A percentile compares a stretch with the other conserved stretches of the same genome.
phyloP scores from a whole-genome alignment of 2,888 invertebrate genomes.

The Zootermopsis nevadensis region DNA sequence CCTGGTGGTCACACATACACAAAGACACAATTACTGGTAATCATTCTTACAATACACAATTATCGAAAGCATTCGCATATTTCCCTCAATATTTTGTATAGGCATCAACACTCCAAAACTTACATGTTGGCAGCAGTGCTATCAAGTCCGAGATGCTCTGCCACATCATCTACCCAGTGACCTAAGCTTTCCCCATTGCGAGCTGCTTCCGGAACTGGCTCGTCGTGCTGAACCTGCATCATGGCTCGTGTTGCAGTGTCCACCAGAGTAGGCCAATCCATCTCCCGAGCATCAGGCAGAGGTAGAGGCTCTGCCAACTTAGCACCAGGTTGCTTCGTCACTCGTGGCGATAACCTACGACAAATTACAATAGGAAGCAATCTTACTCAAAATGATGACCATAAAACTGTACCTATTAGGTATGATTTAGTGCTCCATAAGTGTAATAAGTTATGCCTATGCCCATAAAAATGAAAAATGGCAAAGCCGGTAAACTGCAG shows the following conservation, averaged over 20 bases:
- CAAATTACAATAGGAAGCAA: neutral
- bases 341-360: conserved; percentile 59
- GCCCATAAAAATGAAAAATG: no score
- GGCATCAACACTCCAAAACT: neutral
- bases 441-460: no score
- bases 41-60: no score
- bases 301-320: conserved; percentile 63
- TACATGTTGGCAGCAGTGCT: conserved; percentile 53
- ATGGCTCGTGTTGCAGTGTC: conserved; percentile 83
- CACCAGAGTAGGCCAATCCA: conserved; percentile 85
- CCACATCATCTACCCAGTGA: conserved; percentile 62
- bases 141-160: conserved; percentile 59
- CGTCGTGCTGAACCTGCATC: conserved; percentile 65
- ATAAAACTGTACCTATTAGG: no score
- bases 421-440: no score
- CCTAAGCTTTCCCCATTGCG: conserved; percentile 57
- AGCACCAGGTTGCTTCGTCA: conserved; percentile 56
- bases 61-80: no score
- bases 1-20: no score
- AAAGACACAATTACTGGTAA: no score
- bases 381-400: no score
- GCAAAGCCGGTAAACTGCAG: no score
- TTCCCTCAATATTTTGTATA: no score
- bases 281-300: conserved; percentile 75
- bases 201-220: conserved; percentile 51